These are phyloP conservation scores for Hyles euphorbiae DNA, from an alignment of 1,140 invertebrate genomes.

Conservation along the genomic window DNA sequence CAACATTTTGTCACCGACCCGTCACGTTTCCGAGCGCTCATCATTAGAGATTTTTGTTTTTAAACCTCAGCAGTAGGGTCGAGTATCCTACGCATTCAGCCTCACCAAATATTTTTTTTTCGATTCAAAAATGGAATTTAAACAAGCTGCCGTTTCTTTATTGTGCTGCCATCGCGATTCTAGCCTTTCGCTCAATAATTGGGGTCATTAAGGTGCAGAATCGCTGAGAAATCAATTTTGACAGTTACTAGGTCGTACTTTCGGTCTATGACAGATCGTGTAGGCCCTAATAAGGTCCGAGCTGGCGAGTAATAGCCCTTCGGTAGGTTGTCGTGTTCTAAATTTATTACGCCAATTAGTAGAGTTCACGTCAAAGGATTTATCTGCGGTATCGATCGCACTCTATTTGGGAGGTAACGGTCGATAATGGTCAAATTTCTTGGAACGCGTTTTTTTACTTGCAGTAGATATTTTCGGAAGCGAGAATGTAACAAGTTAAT, in stretches of 20 bases:
- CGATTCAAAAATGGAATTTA: constrained; percentile 63
- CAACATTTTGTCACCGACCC: constrained; percentile 62
- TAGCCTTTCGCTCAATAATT: constrained; percentile 44
- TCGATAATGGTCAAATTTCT: constrained; percentile 66
- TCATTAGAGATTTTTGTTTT: constrained; percentile 59
- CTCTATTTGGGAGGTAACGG: constrained; percentile 71
- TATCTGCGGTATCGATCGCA: constrained; percentile 56
- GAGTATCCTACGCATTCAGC: constrained; percentile 27
- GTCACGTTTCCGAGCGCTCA: constrained; percentile 49
- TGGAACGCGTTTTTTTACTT: constrained; percentile 51
- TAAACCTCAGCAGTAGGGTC: constrained; percentile 36
- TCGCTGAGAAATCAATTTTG: constrained; percentile 36
- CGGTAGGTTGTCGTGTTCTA: constrained; percentile 43
- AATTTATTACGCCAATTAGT: constrained; percentile 75
- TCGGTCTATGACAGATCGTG: constrained; percentile 25
- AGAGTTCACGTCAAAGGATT: constrained; percentile 59
- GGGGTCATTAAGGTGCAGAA: constrained; percentile 45
- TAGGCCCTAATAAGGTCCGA: constrained; percentile 42
- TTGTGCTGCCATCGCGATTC: constrained; percentile 40
- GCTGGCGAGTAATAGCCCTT: constrained; percentile 31
- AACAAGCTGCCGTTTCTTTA: constrained; percentile 65
- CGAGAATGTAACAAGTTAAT: constrained; percentile 73
- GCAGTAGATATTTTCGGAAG: constrained; percentile 61
- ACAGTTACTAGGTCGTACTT: constrained; percentile 24
- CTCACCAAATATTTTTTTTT: constrained; percentile 28